A percentile compares a stretch with the other conserved stretches of the same genome.
Conservation (phyloP, 2,113 vertebrate genomes). For the Nematolebias whitei region DNA sequence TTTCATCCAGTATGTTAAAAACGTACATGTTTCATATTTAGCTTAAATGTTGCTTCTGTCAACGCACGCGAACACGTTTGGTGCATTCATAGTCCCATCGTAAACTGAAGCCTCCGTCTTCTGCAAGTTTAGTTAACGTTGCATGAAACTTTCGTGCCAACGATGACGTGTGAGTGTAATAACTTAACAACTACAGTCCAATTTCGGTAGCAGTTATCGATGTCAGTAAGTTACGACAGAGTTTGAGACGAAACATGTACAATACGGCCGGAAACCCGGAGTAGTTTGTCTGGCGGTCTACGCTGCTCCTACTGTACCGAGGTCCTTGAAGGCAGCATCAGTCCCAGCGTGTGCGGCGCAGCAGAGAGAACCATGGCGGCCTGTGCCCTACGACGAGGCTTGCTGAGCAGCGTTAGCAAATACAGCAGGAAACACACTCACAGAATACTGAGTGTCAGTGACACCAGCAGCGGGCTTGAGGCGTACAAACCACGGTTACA, state of each 20-base stretch:
- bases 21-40: background rate
- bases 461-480: slow-evolving; percentile 56
- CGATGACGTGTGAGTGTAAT: no score
- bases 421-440: slow-evolving; percentile 72
- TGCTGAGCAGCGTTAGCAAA: slow-evolving; percentile 72
- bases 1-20: background rate
- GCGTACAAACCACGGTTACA: slow-evolving; percentile 45
- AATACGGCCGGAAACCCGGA: no score
- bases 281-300: background rate
- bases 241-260: no score
- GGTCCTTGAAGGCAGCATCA: slow-evolving; percentile 30
- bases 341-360: background rate
- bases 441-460: slow-evolving; percentile 60
- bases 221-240: no score
- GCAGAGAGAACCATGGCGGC: slow-evolving; percentile 75
- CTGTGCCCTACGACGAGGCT: slow-evolving; percentile 72
- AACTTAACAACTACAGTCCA: no score
- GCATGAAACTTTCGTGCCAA: no score
- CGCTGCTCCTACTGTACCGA: background rate
- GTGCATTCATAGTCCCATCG: background rate
- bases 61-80: slow-evolving; percentile 11
- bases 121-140: background rate
- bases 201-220: no score
- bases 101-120: background rate
- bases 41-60: background rate